Percentiles rank a stretch among this genome's conserved stretches.
Evolutionary conservation across 2,113 vertebrate genomes (phyloP).

Genomic region (Myrmophylax atrothorax): DNA sequence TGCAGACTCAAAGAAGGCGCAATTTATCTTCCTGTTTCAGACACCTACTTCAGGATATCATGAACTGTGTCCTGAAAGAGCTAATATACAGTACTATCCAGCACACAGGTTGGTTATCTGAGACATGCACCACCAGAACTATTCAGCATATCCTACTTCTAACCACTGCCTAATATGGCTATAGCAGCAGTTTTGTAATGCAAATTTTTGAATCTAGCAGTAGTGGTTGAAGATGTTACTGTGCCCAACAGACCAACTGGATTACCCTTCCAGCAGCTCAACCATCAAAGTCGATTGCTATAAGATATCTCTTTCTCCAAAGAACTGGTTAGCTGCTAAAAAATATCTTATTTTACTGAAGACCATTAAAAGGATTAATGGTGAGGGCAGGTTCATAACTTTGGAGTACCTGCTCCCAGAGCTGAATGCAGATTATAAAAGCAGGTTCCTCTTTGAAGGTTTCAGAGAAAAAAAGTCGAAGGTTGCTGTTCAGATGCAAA

Average conservation of each 20-base stretch:
- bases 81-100: neutral
- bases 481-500: neutral
- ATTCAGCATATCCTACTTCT: neutral
- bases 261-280: neutral
- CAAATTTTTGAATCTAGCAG: neutral
- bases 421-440: neutral
- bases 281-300: neutral
- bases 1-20: neutral
- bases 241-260: neutral
- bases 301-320: neutral
- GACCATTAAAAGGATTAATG: neutral
- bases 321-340: neutral
- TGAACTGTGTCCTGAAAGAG: slow-evolving; percentile 33
- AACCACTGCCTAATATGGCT: neutral
- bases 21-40: slow-evolving; percentile 44
- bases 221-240: neutral
- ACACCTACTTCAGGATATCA: slow-evolving; percentile 44
- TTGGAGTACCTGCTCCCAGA: accelerated
- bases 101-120: neutral
- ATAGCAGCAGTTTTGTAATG: neutral
- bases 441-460: neutral
- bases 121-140: neutral
- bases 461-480: neutral
- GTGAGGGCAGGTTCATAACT: neutral
- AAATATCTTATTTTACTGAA: neutral